Evolutionary conservation across 37 sponge, comb jelly and placozoan species (phyloP), one percentile per base, ranked within the genome.

Genomic region (Spongia lamella): DNA sequence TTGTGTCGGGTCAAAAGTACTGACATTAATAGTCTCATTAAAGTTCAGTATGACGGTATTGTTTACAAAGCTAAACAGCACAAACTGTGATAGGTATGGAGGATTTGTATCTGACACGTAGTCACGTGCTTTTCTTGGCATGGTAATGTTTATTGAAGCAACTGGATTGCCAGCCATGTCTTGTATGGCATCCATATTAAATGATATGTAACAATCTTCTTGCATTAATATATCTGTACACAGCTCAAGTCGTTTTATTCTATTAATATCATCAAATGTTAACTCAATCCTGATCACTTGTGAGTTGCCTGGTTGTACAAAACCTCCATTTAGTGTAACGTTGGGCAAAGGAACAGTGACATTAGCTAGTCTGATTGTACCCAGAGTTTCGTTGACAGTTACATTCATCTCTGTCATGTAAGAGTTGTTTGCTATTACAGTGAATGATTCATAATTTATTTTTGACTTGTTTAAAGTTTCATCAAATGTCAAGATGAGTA

Each of bases 1-100:
- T 38, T 85, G 83, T 4, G 83, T 70, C n/a, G 96, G 96, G 61
- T 95, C 92, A 70, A 95, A 91, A 21, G 92, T 74, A 21, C 78
- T 81, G 19, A 95, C 69, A 40, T 95, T 95, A n/a, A 87, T 51
- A 0, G 92, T 91, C 32, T 95, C 96, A 79, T 64, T 76, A 39
- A 95, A 95, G 4, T 38, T 21, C 4, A 95, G 43, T 14, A 55
- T 63, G 15, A 91, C 62, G 3, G 47, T 68, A 20, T 95, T 86
- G 19, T 56, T 47, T 13, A 36, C 68, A 13, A 87, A 56, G 68
- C 91, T 86, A 61, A 95, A 83, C 7, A 33, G 53, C 2, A 82
- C 61, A 75, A 95, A 95, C 35, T 85, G 73, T 22, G 33, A 73
- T 14, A 95, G 56, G 11, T 24, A 53, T 16, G 92, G 92, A 25